Evolutionary conservation across 53 echinoderm and acorn worm species (phyloP), one percentile per base, ranked within the genome.

Genomic region (Mesocentrotus franciscanus): DNA sequence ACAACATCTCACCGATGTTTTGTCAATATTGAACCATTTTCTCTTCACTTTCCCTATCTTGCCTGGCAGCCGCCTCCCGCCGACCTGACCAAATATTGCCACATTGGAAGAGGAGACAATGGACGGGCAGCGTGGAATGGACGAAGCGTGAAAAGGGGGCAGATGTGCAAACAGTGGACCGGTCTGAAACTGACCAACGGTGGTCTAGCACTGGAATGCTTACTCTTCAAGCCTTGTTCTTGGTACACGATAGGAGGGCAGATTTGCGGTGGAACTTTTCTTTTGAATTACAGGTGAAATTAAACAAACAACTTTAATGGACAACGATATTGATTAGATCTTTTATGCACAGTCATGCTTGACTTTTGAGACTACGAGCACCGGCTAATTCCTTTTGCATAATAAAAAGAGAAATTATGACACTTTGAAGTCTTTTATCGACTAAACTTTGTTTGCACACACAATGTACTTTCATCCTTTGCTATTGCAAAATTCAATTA

Each of bases 21-120:
- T 30, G 93, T 60, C 90, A 96, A 93, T 90, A 93, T 90, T 96
- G 89, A 90, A 90, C 83, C 85, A 92, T 68, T 92, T 90, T 93
- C 93, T 90, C 90, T 90, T 59, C 76, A 35, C 85, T 95, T 39
- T 61, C 68, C 24, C 85, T 78, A 36, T 87, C 95, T 68, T 30
- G 22, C 55, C 24, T 4, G 13, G 89, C 59, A 18, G 32, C 84
- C 36, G 34, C 85, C 84, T 4, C 49, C 81, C 93, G 83, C 13
- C 27, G 56, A 57, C 81, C 93, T 93, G 93, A 60, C 81, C 93
- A 93, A 93, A 93, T 93, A 93, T 78, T 93, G 93, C 93, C 93
- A 93, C 81, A 93, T 22, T 93, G 87, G 5, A 81, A 12, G 24
- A 18, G 56, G 9, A 79, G 93, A 93, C 93, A 93, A 93, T 79